A percentile compares a stretch with the other conserved stretches of the same genome.
Evolutionary conservation across 2,797 vertebrate genomes (phyloP).

Genomic region (Gorsachius magnificus): DNA sequence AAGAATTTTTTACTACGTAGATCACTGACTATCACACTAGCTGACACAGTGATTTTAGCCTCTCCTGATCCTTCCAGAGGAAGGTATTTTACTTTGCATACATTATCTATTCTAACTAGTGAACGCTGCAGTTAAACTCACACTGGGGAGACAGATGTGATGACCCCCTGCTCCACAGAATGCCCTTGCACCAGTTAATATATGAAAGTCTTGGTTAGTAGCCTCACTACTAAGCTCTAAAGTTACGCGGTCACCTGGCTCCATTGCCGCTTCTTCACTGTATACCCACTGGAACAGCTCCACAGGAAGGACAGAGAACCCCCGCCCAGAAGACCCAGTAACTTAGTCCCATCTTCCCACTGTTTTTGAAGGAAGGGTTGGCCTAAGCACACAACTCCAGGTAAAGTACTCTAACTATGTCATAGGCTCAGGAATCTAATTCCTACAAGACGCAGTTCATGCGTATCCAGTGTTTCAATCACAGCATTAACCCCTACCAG

Average conservation of each 20-base stretch:
- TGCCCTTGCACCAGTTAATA: rapidly evolving
- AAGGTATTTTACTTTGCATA: not conserved
- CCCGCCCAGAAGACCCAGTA: not conserved
- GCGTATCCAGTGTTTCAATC: not conserved
- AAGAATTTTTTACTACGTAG: not conserved
- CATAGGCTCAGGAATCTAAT: not conserved
- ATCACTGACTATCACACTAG: not conserved
- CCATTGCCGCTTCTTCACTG: not conserved
- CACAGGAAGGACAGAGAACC: not conserved
- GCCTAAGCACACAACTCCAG: not conserved
- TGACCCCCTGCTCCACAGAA: not conserved
- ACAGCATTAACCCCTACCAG: not conserved
- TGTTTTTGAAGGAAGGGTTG: not conserved
- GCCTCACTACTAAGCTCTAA: not conserved
- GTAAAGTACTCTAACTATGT: rapidly evolving
- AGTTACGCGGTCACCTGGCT: not conserved
- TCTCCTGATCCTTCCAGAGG: not conserved
- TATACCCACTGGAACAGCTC: not conserved
- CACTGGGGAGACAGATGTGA: not conserved
- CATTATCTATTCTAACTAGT: not conserved
- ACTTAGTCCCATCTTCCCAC: not conserved
- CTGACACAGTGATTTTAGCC: not conserved
- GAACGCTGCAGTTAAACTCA: not conserved
- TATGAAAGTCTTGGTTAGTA: not conserved
- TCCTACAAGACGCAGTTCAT: not conserved